Evolutionary conservation across 2,113 vertebrate species (phyloP).

Genomic region (Pan troglodytes): NHGRI_mPanTro3-v2.1_pri NC_072404.2:90721501-90722000

Average conservation of each 20-base stretch:
- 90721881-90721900: neutral
- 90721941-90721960: neutral
- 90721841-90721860: neutral
- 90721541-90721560: neutral
- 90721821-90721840: neutral
- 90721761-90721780: neutral
- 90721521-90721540: neutral
- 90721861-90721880: neutral
- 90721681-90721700: neutral
- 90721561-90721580: neutral
- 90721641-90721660: neutral
- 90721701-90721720: neutral
- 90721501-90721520: too few species aligned
- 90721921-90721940: neutral
- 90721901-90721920: neutral
- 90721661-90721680: neutral
- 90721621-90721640: neutral
- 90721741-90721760: neutral
- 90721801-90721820: neutral
- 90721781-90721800: too few species aligned
- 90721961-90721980: neutral
- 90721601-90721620: neutral
- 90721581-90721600: neutral
- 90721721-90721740: neutral
- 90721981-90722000: neutral